These are phyloP conservation scores for Eudemis profundana DNA, from an alignment of 2,888 invertebrate genomes.

Conservation along the genomic window DNA sequence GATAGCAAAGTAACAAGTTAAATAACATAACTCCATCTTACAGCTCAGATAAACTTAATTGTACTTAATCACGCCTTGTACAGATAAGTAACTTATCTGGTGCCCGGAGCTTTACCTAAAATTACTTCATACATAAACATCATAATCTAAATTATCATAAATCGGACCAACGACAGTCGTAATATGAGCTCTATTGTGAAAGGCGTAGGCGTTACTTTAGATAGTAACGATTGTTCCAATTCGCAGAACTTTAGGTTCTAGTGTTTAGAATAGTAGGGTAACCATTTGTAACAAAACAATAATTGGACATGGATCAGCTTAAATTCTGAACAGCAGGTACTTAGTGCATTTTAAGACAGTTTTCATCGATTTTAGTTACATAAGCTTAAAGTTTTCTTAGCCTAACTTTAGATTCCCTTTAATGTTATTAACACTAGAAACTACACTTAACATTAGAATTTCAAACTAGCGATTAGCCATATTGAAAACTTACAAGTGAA, in stretches of 20 bases:
- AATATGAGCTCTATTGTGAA: conserved; percentile 25
- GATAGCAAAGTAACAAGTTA: conserved; percentile 7
- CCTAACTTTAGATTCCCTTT: no score
- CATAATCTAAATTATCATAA: conserved; percentile 41
- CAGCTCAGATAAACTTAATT: conserved; percentile 39
- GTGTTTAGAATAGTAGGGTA: conserved; percentile 40
- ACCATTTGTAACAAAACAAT: conserved; percentile 5
- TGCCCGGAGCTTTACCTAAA: conserved; percentile 39
- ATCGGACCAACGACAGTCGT: not conserved
- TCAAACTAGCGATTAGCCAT: no score
- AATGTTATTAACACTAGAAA: no score
- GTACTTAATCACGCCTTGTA: conserved; percentile 40
- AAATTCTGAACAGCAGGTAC: no score
- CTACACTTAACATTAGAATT: no score
- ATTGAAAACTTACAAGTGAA: not conserved
- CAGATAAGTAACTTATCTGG: conserved; percentile 40
- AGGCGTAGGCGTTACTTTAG: conserved; percentile 12
- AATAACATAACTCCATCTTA: conserved; percentile 17
- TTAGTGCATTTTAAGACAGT: no score
- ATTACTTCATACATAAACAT: conserved; percentile 42
- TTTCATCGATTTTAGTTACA: no score
- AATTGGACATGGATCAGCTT: no score
- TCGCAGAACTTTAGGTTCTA: conserved; percentile 33
- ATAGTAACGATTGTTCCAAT: conserved; percentile 15
- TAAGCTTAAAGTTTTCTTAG: no score